Conservation (phyloP, 2,888 invertebrate genomes). For the Ariolimax columbianus region DNA sequence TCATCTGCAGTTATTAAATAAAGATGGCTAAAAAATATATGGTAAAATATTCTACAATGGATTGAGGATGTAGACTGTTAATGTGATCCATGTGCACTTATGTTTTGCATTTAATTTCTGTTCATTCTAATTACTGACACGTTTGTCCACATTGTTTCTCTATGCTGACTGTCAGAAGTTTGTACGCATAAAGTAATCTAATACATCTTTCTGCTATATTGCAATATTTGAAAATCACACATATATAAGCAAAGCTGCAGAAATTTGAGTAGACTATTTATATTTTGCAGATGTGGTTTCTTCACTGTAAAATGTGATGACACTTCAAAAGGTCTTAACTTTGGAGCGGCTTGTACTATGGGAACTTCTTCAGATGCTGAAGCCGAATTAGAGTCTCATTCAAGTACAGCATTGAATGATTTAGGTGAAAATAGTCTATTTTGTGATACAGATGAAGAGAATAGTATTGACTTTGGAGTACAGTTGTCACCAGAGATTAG, state of each 20-base stretch:
- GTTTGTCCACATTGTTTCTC: no score
- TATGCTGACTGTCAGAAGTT: no score
- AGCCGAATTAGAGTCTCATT: neutral
- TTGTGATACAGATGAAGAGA: neutral
- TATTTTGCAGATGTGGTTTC: conserved; percentile 27
- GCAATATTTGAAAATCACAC: no score
- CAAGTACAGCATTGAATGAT: neutral
- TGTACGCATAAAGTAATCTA: no score
- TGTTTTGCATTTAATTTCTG: no score
- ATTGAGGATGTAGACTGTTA: no score
- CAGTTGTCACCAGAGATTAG: neutral
- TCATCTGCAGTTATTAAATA: no score
- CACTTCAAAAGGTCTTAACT: neutral
- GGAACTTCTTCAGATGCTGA: neutral
- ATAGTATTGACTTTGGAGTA: neutral
- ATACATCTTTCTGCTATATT: no score
- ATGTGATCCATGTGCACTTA: no score
- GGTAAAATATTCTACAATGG: no score
- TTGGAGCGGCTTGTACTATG: neutral
- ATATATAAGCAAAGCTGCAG: neutral
- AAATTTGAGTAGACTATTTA: neutral
- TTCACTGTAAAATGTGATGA: neutral
- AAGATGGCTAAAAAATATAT: no score
- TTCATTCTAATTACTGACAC: no score
- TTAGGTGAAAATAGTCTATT: neutral